Base-by-base conservation (phyloP, 2,113 vertebrate species). In the Chunga burmeisteri region DNA sequence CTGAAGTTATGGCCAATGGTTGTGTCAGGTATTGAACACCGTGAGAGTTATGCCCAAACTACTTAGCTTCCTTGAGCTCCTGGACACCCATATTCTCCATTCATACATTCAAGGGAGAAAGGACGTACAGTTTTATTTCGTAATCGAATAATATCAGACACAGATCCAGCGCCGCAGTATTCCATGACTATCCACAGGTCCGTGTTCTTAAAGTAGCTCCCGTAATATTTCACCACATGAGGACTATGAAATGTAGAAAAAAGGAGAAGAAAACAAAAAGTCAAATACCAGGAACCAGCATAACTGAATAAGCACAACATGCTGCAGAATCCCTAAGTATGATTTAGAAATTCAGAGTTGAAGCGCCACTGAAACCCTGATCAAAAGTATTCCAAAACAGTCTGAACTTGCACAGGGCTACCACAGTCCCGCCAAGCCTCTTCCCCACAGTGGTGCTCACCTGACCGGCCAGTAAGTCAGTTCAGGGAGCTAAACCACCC, bases 101-200 rank as follows among this genome's bases (percentile, higher is more conserved):
- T 47, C 50, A 11, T 0, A 23, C 30, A 38, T 20, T 9, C 44
- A 7, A 22, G 85, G 50, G 67, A 96, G 55, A 73, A 34, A 68
- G 34, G 58, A 92, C 95, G 81, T 98, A 99, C 99, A 88, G 99
- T 99, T 98, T 99, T 99, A 97, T 99, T 99, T 86, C 99, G 98
- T 96, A 99, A 94, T n/a, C 99, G 98, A 93, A 99, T 99, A 62
- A 99, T 99, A 87, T 99, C 99, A 11, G 98, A 99, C 14, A 99
- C 99, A 8, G 99, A 99, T 88, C 99, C 99, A 29, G 99, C 99
- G 5, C 99, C 99, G 38, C 99, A 99, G 94, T 99, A 99, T 49
- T 99, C 99, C 99, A 99, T 99, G 34, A 99, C 99, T n/a, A 99
- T 99, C 99, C 99, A 99, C 92, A 99, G 97, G 97, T 99, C 99